Base-by-base conservation (phyloP, 2,888 invertebrate genomes). In the Cheilosia scutellata region DNA sequence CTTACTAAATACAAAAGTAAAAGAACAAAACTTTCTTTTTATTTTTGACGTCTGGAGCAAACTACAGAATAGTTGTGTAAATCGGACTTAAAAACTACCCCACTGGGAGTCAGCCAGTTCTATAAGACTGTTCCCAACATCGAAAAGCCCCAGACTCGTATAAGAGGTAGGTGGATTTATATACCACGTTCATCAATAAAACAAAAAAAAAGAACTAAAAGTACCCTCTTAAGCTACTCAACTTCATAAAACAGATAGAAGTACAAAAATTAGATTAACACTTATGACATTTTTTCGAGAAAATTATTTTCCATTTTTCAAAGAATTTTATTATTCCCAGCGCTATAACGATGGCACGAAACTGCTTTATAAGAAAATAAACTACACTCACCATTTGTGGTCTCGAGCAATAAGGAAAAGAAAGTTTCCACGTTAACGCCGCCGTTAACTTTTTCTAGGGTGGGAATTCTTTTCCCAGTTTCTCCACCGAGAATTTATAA, bases 341-440 rank as follows among this genome's bases (percentile, higher is more conserved):
- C 13, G 5, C 13, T 16, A 11, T 33, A 58, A 25, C 20, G 27
- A 57, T n/a, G 29, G 6, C 11, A 33, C 25, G 47, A 37, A 62
- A 51, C 60, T 51, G n/a, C 27, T 60, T 51, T 5, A 55, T 16
- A 49, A 47, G 25, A 49, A 44, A 60, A 60, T 60, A 51, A 51
- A 49, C 33, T 49, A 49, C 49, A 16, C 16, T 47, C 60, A 49
- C 60, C 60, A 62, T 51, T 72, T 72, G 60, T 4, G 60, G 71
- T 72, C 51, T 51, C 40, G 29, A 62, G 60, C 49, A 51, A 53
- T 51, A 51, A 60, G 51, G 29, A 72, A 51, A 60, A 40, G 29
- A 72, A 72, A 62, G 49, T 72, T 72, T 72, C 20, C 6, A 6
- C 51, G 42, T 72, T 72, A 60, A 60, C 60, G 60, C 33, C 9